Conservation (phyloP, 2,113 vertebrate genomes). For the Aphyosemion australe region DNA sequence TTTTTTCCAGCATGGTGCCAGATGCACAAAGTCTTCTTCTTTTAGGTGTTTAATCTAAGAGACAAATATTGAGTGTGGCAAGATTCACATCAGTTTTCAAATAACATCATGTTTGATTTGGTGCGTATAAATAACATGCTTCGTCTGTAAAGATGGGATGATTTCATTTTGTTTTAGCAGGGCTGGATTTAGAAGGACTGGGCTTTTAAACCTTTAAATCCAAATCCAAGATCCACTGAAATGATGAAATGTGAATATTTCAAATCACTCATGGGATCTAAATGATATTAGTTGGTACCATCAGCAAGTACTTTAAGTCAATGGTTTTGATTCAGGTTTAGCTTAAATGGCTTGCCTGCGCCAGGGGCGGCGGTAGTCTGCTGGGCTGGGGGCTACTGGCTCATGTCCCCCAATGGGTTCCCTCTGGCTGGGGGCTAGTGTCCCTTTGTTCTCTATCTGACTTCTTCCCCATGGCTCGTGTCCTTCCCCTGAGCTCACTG, state of each 20-base stretch:
- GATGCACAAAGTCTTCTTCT: conserved; percentile 30
- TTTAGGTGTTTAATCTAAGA: conserved; percentile 48
- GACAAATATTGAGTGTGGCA: conserved; percentile 40
- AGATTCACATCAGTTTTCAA: conserved; percentile 38
- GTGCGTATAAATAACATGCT: conserved; percentile 17
- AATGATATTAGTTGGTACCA: too few relatives aligned
- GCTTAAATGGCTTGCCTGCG: too few relatives aligned
- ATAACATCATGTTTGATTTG: conserved; percentile 39
- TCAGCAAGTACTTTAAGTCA: too few relatives aligned
- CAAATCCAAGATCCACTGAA: not conserved
- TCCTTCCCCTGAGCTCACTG: too few relatives aligned
- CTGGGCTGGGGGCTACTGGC: too few relatives aligned
- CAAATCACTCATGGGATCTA: not conserved
- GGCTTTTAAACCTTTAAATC: not conserved
- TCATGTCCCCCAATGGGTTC: too few relatives aligned
- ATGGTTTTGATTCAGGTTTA: too few relatives aligned
- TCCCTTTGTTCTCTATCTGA: too few relatives aligned
- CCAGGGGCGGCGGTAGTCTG: too few relatives aligned
- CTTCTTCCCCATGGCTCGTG: too few relatives aligned
- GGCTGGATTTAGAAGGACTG: not conserved
- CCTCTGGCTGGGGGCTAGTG: too few relatives aligned
- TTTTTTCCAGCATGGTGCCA: conserved; percentile 30
- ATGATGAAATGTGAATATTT: conserved; percentile 3
- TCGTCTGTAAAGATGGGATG: not conserved
- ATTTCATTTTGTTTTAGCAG: conserved; percentile 6